Percentiles rank a stretch among this genome's conserved stretches.
These are phyloP conservation scores for Triplophysa tibetana DNA, from an alignment of 2,113 vertebrate genomes.

Conservation along the genomic window DNA sequence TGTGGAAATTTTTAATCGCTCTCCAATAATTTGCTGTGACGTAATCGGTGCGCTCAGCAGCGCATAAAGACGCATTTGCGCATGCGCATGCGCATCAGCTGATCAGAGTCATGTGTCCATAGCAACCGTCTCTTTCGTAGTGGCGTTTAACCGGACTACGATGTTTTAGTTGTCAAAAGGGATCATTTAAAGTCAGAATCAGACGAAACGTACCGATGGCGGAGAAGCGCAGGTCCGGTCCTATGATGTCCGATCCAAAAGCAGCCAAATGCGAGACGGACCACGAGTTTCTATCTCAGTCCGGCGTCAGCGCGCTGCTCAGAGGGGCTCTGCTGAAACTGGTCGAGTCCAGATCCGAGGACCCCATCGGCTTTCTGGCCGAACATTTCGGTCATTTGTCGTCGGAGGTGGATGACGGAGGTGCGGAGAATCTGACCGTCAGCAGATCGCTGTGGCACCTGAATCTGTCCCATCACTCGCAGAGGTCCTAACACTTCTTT, in stretches of 20 bases:
- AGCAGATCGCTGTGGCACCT: constrained; percentile 77
- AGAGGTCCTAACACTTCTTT: constrained; percentile 63
- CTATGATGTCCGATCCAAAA: constrained; percentile 58
- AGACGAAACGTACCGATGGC: constrained; percentile 73
- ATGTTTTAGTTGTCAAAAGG: no score
- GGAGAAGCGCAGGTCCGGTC: constrained; percentile 78
- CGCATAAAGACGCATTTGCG: no score
- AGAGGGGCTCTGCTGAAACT: constrained; percentile 85
- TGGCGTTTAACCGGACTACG: not conserved
- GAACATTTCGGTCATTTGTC: constrained; percentile 87
- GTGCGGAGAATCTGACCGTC: constrained; percentile 69
- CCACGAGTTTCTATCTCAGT: constrained; percentile 79
- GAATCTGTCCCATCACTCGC: constrained; percentile 76
- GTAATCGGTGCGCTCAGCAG: no score
- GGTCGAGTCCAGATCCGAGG: constrained; percentile 85
- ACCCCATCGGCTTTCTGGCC: constrained; percentile 87
- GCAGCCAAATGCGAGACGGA: constrained; percentile 68
- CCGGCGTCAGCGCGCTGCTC: constrained; percentile 82
- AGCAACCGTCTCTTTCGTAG: not conserved
- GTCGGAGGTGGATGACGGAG: constrained; percentile 65
- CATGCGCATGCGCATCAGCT: not conserved
- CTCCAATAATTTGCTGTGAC: no score
- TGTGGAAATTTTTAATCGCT: no score
- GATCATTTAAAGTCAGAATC: not conserved
- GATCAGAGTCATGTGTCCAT: not conserved